These are phyloP conservation scores for Stichodactyla helianthus DNA, from an alignment of 64 coral and sea anemone genomes.

Conservation along the genomic window DNA sequence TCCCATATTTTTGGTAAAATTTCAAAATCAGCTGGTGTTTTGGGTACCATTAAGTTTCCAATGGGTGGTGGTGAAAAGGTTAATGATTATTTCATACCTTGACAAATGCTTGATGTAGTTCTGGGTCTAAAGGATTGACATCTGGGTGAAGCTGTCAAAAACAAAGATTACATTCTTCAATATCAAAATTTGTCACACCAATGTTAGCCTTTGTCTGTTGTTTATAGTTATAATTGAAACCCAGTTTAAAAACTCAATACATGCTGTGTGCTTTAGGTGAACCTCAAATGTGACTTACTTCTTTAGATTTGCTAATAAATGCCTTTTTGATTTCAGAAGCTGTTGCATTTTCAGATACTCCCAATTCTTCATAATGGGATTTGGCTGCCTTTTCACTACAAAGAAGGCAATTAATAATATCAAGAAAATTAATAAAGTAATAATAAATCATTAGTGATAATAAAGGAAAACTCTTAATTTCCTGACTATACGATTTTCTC, in stretches of 20 bases:
- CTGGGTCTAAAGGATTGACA: constrained; percentile 45
- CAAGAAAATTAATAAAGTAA: no score
- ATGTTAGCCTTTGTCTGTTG: neutral
- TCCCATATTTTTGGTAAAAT: no score
- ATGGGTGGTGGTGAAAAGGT: no score
- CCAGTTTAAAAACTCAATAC: no score
- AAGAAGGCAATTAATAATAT: neutral
- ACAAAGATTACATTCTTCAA: neutral
- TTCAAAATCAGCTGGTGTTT: no score
- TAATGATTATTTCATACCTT: constrained; percentile 19
- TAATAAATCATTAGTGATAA: no score
- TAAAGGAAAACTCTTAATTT: no score
- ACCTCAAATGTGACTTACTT: constrained; percentile 15
- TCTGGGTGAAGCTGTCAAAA: constrained; percentile 42
- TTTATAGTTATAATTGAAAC: no score
- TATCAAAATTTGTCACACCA: neutral
- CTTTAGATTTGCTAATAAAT: constrained; percentile 53
- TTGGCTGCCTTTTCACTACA: neutral
- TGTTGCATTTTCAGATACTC: constrained; percentile 52
- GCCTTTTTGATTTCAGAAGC: constrained; percentile 44
- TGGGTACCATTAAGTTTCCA: no score
- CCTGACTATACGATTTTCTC: no score
- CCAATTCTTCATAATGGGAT: constrained; percentile 34
- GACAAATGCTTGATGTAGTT: constrained; percentile 44
- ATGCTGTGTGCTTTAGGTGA: neutral